Evolutionary conservation across 2,888 invertebrate genomes (phyloP).

Genomic region (Leptinotarsa haldemani): DNA sequence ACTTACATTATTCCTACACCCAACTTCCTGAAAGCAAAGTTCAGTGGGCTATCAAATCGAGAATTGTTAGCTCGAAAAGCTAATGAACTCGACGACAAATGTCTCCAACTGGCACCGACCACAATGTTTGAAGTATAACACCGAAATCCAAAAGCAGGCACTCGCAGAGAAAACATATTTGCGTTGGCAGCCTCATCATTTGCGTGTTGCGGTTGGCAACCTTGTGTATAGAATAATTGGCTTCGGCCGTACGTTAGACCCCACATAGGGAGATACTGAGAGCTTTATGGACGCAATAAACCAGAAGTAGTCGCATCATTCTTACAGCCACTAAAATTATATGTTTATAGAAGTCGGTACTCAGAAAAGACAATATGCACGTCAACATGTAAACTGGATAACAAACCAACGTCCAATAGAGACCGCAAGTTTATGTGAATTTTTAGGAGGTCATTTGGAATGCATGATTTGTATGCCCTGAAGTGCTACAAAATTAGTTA

Average conservation of each 20-base stretch:
- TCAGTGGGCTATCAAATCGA: too few species aligned
- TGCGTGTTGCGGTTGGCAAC: conserved; percentile 12
- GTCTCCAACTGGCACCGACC: neutral
- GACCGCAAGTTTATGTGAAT: too few species aligned
- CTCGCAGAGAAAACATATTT: conserved; percentile 12
- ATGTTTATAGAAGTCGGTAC: neutral
- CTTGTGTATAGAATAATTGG: conserved; percentile 14
- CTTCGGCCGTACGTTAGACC: conserved; percentile 1
- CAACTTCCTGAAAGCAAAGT: too few species aligned
- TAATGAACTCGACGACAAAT: neutral
- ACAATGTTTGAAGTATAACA: neutral
- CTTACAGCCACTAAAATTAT: conserved; percentile 2
- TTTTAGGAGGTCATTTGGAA: too few species aligned
- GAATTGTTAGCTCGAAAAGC: neutral
- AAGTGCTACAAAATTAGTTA: too few species aligned
- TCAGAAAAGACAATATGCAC: conserved; percentile 8
- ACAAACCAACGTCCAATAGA: neutral
- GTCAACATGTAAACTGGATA: neutral
- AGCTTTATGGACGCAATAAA: conserved; percentile 8
- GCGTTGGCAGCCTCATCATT: conserved; percentile 9
- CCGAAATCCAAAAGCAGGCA: neutral
- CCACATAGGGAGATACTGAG: conserved; percentile 5
- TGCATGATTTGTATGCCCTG: too few species aligned
- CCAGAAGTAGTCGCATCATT: neutral
- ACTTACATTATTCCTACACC: too few species aligned